Conservation (phyloP, 2,888 invertebrate species). For the Iphiclides podalirius region DNA sequence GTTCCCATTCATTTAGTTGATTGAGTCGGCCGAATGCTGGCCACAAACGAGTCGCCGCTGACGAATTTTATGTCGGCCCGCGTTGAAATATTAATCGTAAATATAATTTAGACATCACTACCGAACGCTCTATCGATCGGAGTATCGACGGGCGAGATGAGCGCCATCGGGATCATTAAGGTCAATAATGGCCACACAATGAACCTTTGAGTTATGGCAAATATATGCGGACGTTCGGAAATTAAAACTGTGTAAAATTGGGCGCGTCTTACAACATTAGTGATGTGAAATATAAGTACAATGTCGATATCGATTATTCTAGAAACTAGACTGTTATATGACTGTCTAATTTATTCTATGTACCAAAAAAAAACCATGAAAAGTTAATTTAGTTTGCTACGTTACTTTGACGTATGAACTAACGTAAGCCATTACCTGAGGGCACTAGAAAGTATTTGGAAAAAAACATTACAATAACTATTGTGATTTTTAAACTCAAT, state of each 20-base stretch:
- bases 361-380: too few species aligned
- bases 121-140: conserved; percentile 27
- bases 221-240: conserved; percentile 27
- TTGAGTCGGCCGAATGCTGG: conserved; percentile 21
- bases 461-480: too few species aligned
- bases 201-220: conserved; percentile 26
- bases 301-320: too few species aligned
- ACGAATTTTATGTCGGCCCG: conserved; percentile 31
- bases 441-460: too few species aligned
- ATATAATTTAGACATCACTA: conserved; percentile 34
- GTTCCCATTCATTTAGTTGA: conserved; percentile 18
- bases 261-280: conserved; percentile 3
- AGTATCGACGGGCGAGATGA: conserved; percentile 32
- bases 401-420: too few species aligned
- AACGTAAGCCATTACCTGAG: too few species aligned
- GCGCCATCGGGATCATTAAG: conserved; percentile 30
- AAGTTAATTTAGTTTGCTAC: too few species aligned
- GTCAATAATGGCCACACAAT: conserved; percentile 30
- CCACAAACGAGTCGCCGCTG: conserved; percentile 27
- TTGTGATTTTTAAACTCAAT: too few species aligned
- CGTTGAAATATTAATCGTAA: conserved; percentile 36
- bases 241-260: conserved; percentile 16
- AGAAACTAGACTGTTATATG: too few species aligned
- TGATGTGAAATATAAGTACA: background rate
- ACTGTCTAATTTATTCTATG: too few species aligned